Percentiles rank a stretch among this genome's conserved stretches.
phyloP scores from a whole-genome alignment of 2,888 invertebrate species.

The Helicoverpa assulta region DNA sequence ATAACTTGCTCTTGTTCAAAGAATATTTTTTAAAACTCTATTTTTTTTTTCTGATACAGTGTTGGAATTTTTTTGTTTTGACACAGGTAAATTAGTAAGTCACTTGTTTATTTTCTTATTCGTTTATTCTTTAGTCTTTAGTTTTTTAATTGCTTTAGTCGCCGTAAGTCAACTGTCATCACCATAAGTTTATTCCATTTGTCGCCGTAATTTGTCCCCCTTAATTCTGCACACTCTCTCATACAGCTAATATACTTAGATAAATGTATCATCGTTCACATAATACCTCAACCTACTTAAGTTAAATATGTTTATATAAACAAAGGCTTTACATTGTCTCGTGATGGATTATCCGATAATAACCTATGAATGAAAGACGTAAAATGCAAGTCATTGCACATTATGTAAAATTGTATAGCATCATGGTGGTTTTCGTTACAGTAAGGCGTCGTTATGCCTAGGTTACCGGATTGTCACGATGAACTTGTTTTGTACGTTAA shows the following conservation, averaged over 20 bases:
- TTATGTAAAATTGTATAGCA: neutral
- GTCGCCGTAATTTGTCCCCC: no score
- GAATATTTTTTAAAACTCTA: no score
- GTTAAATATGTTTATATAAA: neutral
- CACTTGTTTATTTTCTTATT: no score
- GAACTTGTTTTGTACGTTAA: no score
- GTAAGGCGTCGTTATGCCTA: neutral
- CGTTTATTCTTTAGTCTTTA: no score
- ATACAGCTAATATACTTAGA: neutral
- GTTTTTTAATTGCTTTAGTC: no score
- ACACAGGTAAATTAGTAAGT: no score
- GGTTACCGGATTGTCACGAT: no score
- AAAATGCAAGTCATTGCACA: slow-evolving; percentile 4
- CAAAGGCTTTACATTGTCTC: slow-evolving; percentile 3
- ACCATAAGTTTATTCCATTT: no score
- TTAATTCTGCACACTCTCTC: neutral
- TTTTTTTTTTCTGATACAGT: neutral
- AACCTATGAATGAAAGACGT: slow-evolving; percentile 1
- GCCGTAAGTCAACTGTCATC: no score
- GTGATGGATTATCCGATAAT: neutral
- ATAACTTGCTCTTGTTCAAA: neutral
- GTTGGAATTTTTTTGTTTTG: neutral
- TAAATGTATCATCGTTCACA: neutral
- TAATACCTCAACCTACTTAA: neutral
- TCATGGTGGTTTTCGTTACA: neutral